These are phyloP conservation scores for Scelioninae gen. 2 DNA, from an alignment of 2,888 invertebrate genomes.

Conservation along the genomic window DNA sequence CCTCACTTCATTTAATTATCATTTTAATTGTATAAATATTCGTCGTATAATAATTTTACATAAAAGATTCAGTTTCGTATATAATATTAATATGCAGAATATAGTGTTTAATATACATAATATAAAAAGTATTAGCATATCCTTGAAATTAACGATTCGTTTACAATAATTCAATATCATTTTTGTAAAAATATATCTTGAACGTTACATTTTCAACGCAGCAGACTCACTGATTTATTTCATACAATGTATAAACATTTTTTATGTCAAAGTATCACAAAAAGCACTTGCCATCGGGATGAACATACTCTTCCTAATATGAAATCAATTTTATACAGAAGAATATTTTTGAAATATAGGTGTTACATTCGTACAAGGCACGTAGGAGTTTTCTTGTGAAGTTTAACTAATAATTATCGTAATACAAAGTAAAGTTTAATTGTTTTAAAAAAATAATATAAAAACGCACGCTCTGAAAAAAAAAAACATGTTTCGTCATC, in stretches of 20 bases:
- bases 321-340: conserved; percentile 7
- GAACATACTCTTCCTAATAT: conserved; percentile 10
- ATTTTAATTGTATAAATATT: too few relatives aligned
- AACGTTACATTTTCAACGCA: too few relatives aligned
- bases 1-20: too few relatives aligned
- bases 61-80: too few relatives aligned
- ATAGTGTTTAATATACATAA: neutral
- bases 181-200: too few relatives aligned
- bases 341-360: conserved; percentile 1
- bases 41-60: too few relatives aligned
- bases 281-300: conserved; percentile 18
- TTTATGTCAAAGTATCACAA: conserved; percentile 12
- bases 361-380: neutral
- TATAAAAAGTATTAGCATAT: neutral
- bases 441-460: neutral
- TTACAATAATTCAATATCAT: too few relatives aligned
- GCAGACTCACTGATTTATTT: too few relatives aligned
- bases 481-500: too few relatives aligned
- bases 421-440: too few relatives aligned
- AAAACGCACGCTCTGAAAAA: neutral
- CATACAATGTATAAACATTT: neutral
- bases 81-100: too few relatives aligned
- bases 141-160: too few relatives aligned
- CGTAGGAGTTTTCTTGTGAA: neutral
- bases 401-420: neutral